These are phyloP conservation scores for Colaptes auratus DNA, from an alignment of 2,113 vertebrate species.

Conservation along the genomic window DNA sequence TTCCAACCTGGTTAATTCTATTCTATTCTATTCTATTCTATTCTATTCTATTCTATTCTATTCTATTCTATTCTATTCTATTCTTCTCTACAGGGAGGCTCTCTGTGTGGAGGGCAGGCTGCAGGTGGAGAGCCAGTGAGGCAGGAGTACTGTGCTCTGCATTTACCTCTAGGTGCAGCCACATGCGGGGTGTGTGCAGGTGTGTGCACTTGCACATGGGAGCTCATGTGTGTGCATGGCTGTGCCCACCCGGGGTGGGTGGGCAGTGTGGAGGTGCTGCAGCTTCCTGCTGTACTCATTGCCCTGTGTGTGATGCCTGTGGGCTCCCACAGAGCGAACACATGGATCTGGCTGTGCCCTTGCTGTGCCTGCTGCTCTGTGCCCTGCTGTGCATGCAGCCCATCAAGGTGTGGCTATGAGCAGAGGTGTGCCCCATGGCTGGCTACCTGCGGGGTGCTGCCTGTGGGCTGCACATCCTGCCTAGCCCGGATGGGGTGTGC, in stretches of 20 bases:
- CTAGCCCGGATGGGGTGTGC: not conserved
- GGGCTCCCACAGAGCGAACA: not conserved
- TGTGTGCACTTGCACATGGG: not conserved
- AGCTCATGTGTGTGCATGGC: not conserved
- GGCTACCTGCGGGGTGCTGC: not conserved
- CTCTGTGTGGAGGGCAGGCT: not conserved
- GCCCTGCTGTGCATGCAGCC: accelerated
- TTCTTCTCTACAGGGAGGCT: not conserved
- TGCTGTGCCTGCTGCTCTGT: not conserved
- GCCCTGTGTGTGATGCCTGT: not conserved
- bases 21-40: no score
- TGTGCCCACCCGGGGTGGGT: not conserved
- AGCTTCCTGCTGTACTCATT: not conserved
- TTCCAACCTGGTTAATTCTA: no score
- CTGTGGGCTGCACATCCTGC: not conserved
- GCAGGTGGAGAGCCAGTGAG: not conserved
- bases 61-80: no score
- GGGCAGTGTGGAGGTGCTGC: not conserved
- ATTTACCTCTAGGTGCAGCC: not conserved
- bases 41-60: no score
- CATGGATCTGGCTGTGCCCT: not conserved
- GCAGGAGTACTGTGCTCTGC: accelerated
- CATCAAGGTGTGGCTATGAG: not conserved
- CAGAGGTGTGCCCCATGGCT: not conserved
- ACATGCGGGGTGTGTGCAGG: no score